Percentiles rank a stretch among this genome's conserved stretches.
phyloP scores from a whole-genome alignment of 2,797 vertebrate genomes.

The Mormyrops boulengeri region DNA sequence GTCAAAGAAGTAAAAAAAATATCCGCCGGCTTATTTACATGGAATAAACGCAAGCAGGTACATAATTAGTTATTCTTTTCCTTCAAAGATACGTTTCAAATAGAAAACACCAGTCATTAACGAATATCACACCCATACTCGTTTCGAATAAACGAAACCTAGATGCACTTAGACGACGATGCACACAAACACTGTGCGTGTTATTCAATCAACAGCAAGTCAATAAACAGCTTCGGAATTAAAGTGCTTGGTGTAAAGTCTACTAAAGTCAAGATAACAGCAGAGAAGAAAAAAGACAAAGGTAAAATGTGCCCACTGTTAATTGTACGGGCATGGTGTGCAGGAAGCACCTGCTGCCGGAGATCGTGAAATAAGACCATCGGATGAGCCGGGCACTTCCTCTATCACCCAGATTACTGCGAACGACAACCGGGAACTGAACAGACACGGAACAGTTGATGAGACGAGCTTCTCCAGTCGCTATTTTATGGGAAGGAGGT shows the following conservation, averaged over 20 bases:
- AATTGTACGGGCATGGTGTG: neutral
- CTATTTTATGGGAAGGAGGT: neutral
- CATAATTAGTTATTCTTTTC: neutral
- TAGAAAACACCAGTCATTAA: neutral
- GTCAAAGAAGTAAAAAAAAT: neutral
- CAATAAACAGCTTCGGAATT: neutral
- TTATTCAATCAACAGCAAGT: neutral
- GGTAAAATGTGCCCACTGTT: neutral
- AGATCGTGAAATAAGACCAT: neutral
- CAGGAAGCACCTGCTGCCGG: neutral
- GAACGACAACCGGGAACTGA: neutral
- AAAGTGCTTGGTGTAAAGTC: neutral
- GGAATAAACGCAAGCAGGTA: neutral
- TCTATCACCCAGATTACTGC: neutral
- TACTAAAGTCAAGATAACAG: neutral
- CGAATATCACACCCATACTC: neutral
- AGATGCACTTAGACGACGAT: neutral
- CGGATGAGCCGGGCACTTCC: neutral
- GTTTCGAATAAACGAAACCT: neutral
- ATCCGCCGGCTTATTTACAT: neutral
- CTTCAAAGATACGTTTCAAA: neutral
- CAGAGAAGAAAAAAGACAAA: neutral
- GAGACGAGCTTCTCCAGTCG: neutral
- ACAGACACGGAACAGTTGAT: neutral
- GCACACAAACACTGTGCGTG: neutral